A percentile compares a stretch with the other conserved stretches of the same genome.
These are phyloP conservation scores for Malurus melanocephalus DNA, from an alignment of 2,113 vertebrate species.

Conservation along the genomic window DNA sequence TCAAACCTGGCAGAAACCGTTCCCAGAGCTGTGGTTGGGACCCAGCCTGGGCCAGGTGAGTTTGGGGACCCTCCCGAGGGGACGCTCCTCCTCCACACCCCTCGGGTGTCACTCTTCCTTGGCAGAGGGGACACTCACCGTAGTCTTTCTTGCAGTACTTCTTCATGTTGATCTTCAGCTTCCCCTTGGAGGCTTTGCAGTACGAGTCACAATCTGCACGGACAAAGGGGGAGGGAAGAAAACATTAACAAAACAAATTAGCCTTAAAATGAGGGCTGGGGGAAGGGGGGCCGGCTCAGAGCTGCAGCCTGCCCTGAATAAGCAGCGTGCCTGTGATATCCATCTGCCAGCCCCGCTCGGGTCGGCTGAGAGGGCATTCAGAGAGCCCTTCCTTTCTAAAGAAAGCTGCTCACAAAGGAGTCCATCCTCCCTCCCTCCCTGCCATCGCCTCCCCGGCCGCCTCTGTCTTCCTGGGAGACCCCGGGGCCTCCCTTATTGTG, in stretches of 20 bases:
- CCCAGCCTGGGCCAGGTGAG: not conserved
- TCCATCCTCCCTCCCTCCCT: slow-evolving; percentile 12
- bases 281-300: not conserved
- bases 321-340: slow-evolving; percentile 68
- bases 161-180: slow-evolving; percentile 99
- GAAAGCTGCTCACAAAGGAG: slow-evolving; percentile 70
- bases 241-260: slow-evolving; percentile 70
- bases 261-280: slow-evolving; percentile 46
- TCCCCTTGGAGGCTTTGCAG: slow-evolving; percentile 97
- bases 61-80: not conserved
- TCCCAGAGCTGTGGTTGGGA: not conserved
- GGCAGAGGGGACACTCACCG: slow-evolving; percentile 75
- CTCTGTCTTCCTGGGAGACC: slow-evolving; percentile 68
- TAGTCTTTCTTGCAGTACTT: slow-evolving; percentile 99
- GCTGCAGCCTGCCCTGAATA: slow-evolving; percentile 59
- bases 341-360: slow-evolving; percentile 69
- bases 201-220: slow-evolving; percentile 92
- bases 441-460: slow-evolving; percentile 47
- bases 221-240: slow-evolving; percentile 53
- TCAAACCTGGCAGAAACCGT: not conserved
- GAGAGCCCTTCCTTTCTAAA: slow-evolving; percentile 63
- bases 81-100: not conserved
- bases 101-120: accelerated
- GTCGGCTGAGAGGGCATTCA: slow-evolving; percentile 67
- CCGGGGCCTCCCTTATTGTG: slow-evolving; percentile 66